Conservation (phyloP, 2,888 invertebrate genomes). For the Lobophora halterata region DNA sequence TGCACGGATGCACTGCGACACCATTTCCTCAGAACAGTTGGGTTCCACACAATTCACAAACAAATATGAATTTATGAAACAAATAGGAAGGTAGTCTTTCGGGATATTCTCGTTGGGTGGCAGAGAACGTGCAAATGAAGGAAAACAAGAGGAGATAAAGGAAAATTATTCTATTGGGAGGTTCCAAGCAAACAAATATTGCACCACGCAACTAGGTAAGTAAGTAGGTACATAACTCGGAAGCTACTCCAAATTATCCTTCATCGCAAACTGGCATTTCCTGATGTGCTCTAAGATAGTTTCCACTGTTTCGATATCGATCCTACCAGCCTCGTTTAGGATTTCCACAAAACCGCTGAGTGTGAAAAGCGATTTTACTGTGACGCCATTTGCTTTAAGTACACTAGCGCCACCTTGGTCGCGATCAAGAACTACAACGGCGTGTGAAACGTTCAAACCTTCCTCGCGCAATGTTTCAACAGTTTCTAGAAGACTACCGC, state of each 20-base stretch:
- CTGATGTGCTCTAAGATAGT: conserved; percentile 65
- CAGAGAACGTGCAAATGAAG: too few species aligned
- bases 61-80: too few species aligned
- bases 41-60: not conserved
- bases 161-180: too few species aligned
- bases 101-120: too few species aligned
- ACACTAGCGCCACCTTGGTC: conserved; percentile 93
- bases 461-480: conserved; percentile 84
- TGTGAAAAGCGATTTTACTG: conserved; percentile 85
- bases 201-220: conserved; percentile 2
- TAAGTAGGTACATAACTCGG: not conserved
- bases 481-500: conserved; percentile 95
- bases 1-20: conserved; percentile 6
- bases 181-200: too few species aligned
- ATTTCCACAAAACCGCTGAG: conserved; percentile 83
- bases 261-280: conserved; percentile 60
- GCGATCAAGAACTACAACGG: conserved; percentile 94
- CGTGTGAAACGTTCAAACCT: conserved; percentile 86
- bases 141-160: too few species aligned
- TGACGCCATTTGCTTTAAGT: conserved; percentile 85
- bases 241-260: conserved; percentile 47
- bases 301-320: conserved; percentile 72
- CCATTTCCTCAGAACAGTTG: conserved; percentile 1
- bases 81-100: too few species aligned
- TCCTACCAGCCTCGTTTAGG: conserved; percentile 82